These are phyloP conservation scores for Pheosia gnoma DNA, from an alignment of 2,888 invertebrate genomes.

Conservation along the genomic window DNA sequence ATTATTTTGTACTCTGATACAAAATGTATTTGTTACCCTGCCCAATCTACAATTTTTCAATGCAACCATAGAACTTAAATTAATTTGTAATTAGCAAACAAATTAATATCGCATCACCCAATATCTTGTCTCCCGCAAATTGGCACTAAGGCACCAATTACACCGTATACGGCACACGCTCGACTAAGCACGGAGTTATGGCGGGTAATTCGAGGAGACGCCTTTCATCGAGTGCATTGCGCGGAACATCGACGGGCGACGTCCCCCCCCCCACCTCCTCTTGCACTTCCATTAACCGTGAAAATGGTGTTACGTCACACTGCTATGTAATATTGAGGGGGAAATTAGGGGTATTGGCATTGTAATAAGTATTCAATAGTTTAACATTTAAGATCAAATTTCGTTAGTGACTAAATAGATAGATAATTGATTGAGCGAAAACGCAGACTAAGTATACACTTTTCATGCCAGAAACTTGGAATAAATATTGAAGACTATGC, in stretches of 20 bases:
- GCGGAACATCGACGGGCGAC: slow-evolving; percentile 52
- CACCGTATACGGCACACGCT: slow-evolving; percentile 52
- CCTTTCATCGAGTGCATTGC: slow-evolving; percentile 58
- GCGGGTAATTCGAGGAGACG: slow-evolving; percentile 54
- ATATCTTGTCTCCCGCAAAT: slow-evolving; percentile 50
- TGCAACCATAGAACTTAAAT: too few relatives aligned
- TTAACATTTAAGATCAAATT: too few relatives aligned
- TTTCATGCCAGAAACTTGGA: too few relatives aligned
- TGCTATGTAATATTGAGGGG: slow-evolving; percentile 30
- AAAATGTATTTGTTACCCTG: too few relatives aligned
- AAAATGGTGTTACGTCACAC: slow-evolving; percentile 45
- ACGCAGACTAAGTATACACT: too few relatives aligned
- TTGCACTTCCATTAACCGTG: slow-evolving; percentile 55
- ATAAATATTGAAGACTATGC: too few relatives aligned
- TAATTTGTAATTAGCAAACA: slow-evolving; percentile 9
- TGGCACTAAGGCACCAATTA: slow-evolving; percentile 64
- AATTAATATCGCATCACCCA: slow-evolving; percentile 23
- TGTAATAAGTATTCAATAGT: too few relatives aligned
- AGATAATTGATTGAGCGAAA: too few relatives aligned
- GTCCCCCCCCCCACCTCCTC: slow-evolving; percentile 15
- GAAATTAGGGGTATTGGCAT: neutral
- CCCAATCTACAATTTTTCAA: too few relatives aligned
- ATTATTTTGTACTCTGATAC: too few relatives aligned
- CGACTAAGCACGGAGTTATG: slow-evolving; percentile 56
- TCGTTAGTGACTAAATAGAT: too few relatives aligned